Percentiles rank a stretch among this genome's conserved stretches.
Conservation (phyloP, 2,113 vertebrate species). For the Eulacestoma nigropectus region DNA sequence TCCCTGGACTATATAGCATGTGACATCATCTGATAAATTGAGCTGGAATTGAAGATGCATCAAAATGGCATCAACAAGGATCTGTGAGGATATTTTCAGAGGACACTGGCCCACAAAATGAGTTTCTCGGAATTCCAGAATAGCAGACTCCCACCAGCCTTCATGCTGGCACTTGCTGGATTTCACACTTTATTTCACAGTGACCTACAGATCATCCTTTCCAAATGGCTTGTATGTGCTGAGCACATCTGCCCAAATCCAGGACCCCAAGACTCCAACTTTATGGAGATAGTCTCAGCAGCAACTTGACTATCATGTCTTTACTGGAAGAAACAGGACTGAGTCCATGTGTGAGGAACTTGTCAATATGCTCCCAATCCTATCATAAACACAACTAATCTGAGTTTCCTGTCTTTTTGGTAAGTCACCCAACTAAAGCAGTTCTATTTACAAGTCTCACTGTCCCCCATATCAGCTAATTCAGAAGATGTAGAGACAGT, state of each 20-base stretch:
- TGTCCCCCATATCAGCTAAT: not conserved
- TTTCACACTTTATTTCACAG: slow-evolving; percentile 29
- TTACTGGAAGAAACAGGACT: not conserved
- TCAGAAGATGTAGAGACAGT: not conserved
- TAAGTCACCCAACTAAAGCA: not conserved
- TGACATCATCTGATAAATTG: not conserved
- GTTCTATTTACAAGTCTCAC: not conserved
- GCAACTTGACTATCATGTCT: not conserved
- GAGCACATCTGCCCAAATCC: not conserved
- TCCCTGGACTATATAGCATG: not conserved
- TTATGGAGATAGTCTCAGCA: not conserved
- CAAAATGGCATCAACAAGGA: not conserved
- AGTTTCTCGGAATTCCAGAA: not conserved
- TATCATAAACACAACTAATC: not conserved
- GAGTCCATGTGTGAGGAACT: not conserved
- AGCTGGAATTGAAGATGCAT: not conserved
- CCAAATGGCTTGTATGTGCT: not conserved
- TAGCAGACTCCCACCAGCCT: not conserved
- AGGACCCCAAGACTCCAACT: not conserved
- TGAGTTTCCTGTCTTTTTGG: not conserved
- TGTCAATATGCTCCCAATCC: not conserved
- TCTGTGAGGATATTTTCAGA: not conserved
- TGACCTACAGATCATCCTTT: not conserved
- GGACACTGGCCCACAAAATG: not conserved
- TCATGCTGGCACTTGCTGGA: not conserved